Evolutionary conservation across 92 coral and sea anemone genomes (phyloP), one percentile per base, ranked within the genome.

Genomic region (Virgularia gustaviana): DNA sequence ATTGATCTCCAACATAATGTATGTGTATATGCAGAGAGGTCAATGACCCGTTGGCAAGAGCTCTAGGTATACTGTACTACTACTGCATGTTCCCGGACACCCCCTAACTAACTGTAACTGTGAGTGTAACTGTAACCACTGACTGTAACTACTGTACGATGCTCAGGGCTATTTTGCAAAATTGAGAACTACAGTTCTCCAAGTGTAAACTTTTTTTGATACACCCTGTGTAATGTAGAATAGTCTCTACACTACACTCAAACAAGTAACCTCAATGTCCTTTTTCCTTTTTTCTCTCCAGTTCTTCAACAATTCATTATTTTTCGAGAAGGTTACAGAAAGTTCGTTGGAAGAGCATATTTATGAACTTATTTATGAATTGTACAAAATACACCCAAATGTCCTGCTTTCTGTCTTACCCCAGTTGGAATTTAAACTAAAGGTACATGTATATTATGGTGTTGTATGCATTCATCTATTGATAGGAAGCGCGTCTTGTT

Each of bases 271-370:
- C n/a, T n/a, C 35, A 57, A 32, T 25, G 10, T 32, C 9, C 13
- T 57, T 13, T 25, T 7, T 19, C 31, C 9, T 25, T 32, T 23
- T 34, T 30, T 42, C 23, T 38, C 9, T 83, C 36, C 33, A 94
- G 99, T 94, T 94, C 78, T 89, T 94, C 78, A 87, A 89, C 88
- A 85, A 91, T 66, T 84, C 85, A 1, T 76, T 94, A 20, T 85
- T 96, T 27, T 66, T 86, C 23, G 96, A 88, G 4, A 85, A 85
- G 72, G 78, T 84, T 0, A 82, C 90, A 49, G 94, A 87, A 66
- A 79, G 89, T 62, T 77, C 65, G 52, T 49, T 94, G 34, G 72
- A 81, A 27, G 88, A 90, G 25, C 73, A 81, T 27, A 82, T 89
- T 33, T 89, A 87, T 77, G 94, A 94, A 25, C 77, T 94, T 44